Percentiles rank a stretch among this genome's conserved stretches.
These are phyloP conservation scores for Drosophila silvestris DNA, from an alignment of 2,888 invertebrate species.

Conservation along the genomic window DNA sequence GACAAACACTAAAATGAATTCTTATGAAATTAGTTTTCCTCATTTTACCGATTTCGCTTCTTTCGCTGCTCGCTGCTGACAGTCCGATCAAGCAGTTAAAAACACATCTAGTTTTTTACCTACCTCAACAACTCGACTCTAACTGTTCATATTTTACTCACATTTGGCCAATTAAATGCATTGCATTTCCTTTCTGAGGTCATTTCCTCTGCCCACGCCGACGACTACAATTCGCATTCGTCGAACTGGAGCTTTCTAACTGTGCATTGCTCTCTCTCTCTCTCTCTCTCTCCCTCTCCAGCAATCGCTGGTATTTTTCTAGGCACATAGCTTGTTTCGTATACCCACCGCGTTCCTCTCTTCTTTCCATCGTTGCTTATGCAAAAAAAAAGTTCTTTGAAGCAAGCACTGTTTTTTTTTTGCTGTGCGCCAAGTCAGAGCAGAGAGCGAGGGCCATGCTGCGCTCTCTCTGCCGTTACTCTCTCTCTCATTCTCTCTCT, in stretches of 20 bases:
- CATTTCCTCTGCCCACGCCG: slow-evolving; percentile 67
- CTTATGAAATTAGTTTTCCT: neutral
- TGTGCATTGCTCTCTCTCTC: slow-evolving; percentile 35
- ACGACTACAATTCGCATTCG: slow-evolving; percentile 27
- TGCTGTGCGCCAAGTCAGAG: slow-evolving; percentile 72
- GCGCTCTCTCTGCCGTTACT: slow-evolving; percentile 2
- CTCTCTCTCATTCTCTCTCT: slow-evolving; percentile 14
- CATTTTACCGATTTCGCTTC: neutral
- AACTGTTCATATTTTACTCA: slow-evolving; percentile 40
- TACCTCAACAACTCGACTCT: neutral
- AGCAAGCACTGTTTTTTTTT: slow-evolving; percentile 37
- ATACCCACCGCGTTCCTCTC: neutral
- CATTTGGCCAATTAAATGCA: slow-evolving; percentile 75
- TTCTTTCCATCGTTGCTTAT: slow-evolving; percentile 35
- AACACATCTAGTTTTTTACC: neutral
- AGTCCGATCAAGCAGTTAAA: neutral
- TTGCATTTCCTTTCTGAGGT: slow-evolving; percentile 78
- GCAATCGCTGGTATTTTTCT: slow-evolving; percentile 40
- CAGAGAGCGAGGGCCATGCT: slow-evolving; percentile 6
- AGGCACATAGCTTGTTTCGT: slow-evolving; percentile 44
- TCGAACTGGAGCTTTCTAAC: slow-evolving; percentile 54
- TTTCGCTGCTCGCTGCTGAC: neutral
- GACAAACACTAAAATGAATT: neutral
- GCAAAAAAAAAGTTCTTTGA: slow-evolving; percentile 42
- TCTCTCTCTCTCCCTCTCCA: neutral